phyloP scores from a whole-genome alignment of 2,113 vertebrate species.

The Hemichromis elongatus region DNA sequence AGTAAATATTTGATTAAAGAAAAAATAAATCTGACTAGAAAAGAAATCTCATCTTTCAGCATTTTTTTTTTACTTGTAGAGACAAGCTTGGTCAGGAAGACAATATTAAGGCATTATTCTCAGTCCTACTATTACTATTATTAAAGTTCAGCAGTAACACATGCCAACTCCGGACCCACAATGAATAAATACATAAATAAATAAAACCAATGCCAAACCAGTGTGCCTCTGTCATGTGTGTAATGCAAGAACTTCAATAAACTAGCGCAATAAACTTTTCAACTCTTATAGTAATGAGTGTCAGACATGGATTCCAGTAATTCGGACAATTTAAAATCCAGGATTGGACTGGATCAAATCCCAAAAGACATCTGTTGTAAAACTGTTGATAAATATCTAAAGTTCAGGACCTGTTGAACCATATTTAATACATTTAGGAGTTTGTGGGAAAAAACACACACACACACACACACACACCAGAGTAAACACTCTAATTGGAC shows the following conservation, averaged over 20 bases:
- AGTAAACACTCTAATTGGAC: constrained; percentile 25
- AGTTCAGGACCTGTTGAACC: not conserved
- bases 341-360: not conserved
- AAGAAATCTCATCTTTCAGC: not conserved
- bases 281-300: not conserved
- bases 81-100: not conserved
- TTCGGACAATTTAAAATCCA: not conserved
- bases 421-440: constrained; percentile 6
- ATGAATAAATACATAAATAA: not conserved
- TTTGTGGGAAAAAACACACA: not conserved
- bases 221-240: not conserved
- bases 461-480: no score
- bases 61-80: not conserved
- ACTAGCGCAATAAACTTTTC: not conserved
- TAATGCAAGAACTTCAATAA: not conserved
- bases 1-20: not conserved
- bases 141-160: not conserved
- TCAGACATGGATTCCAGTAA: not conserved
- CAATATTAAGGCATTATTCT: not conserved
- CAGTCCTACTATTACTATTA: not conserved
- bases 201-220: not conserved
- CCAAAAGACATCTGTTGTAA: not conserved
- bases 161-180: not conserved
- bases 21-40: not conserved
- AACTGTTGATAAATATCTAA: not conserved